Evolutionary conservation across 2,797 vertebrate species (phyloP).

Genomic region (Sebastes vulpes): DNA sequence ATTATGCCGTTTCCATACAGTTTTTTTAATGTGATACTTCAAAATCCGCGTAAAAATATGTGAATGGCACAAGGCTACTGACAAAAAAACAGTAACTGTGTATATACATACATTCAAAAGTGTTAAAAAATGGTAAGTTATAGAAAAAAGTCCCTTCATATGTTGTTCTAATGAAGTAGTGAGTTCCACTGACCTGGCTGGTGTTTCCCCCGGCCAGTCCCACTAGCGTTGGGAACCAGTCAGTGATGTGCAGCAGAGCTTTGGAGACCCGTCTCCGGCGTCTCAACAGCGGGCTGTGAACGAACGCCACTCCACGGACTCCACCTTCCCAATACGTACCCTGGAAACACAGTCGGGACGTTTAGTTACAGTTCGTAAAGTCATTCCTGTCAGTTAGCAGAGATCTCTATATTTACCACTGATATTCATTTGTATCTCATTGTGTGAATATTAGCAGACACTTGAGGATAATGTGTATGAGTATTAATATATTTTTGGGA

Average conservation of each 20-base stretch:
- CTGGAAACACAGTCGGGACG: conserved; percentile 37
- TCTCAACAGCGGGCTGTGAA: conserved; percentile 94
- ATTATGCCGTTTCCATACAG: not conserved
- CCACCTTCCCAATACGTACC: conserved; percentile 98
- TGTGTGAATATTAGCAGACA: not conserved
- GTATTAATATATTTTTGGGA: not conserved
- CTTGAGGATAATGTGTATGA: not conserved
- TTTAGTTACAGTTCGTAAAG: not conserved
- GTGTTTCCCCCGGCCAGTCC: conserved; percentile 90
- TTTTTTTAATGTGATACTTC: not conserved
- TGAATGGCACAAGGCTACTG: not conserved
- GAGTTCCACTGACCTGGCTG: conserved; percentile 62
- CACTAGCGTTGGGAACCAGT: conserved; percentile 97
- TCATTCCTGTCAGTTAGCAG: no score
- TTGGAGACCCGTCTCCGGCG: conserved; percentile 89
- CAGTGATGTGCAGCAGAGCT: conserved; percentile 93
- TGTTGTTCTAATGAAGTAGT: not conserved
- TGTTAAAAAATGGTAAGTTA: not conserved
- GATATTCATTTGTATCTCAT: not conserved
- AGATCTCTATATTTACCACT: not conserved
- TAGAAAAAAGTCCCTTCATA: not conserved
- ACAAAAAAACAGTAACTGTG: not conserved
- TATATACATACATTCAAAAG: not conserved
- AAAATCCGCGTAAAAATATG: no score
- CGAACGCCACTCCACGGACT: conserved; percentile 93